Base-by-base conservation (phyloP, 2,888 invertebrate species). In the Gibbula magus region DNA sequence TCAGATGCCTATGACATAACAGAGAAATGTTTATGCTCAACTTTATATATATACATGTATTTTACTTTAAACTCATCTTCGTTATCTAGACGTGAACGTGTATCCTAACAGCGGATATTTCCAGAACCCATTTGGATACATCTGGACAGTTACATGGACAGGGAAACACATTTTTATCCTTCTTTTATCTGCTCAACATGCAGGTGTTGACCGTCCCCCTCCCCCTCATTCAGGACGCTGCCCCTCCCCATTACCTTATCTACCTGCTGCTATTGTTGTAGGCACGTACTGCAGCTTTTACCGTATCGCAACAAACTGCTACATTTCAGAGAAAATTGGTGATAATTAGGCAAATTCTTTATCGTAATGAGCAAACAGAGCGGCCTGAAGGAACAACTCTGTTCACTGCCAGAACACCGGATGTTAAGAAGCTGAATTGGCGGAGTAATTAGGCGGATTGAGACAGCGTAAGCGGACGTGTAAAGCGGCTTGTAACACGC, bases 251-350 rank as follows among this genome's bases (percentile, higher is more conserved):
- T 29, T 61, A 32, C 29, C 61, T 61, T 61, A 61, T 61, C 61
- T 61, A 61, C 61, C 29, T 29, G 0, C 3, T 29, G 29, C 16
- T 29, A 70, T 70, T 70, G 70, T 70, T 35, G 35, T 35, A 20
- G n/a, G 70, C 70, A 70, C 70, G 70, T 70, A 20, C 39, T n/a
- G 70, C 8, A 20, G 35, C 70, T 70, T 39, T 70, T 70, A 70
- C 32, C 39, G 35, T 70, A 70, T 70, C 70, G 16, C 70, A 20
- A n/a, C 70, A 70, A 35, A 70, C 70, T 70, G 70, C 70, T 25
- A 70, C 70, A 70, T 70, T 70, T 70, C 70, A 70, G 70, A 70
- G 70, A 70, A 70, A 70, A 70, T 70, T 70, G 70, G 70, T 70
- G 70, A 70, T 70, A 70, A 70, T 70, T 70, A 70, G 70, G 70